Evolutionary conservation across 1,140 invertebrate species (phyloP).

Genomic region (Protaetia brevitarsis): DNA sequence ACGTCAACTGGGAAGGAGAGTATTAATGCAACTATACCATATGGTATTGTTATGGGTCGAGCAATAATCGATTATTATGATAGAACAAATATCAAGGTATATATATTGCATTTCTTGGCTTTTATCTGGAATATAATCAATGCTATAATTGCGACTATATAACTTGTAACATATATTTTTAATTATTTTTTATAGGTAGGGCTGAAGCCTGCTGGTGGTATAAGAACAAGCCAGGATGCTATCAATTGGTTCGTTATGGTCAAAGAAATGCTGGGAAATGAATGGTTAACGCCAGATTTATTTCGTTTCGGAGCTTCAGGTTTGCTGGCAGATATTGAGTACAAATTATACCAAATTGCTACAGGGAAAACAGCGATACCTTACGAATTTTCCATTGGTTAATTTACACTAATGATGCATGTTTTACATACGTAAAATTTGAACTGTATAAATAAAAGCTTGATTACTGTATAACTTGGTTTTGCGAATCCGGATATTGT

Average conservation of each 20-base stretch:
- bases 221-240: conserved; percentile 82
- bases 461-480: no score
- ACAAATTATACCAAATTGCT: conserved; percentile 56
- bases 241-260: conserved; percentile 85
- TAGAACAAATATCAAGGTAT: conserved; percentile 72
- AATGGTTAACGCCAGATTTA: conserved; percentile 78
- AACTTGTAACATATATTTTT: background rate
- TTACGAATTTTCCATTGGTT: conserved; percentile 43
- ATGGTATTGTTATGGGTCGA: conserved; percentile 90
- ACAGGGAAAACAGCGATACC: conserved; percentile 31
- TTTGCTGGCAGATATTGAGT: conserved; percentile 76
- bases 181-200: conserved; percentile 68
- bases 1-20: conserved; percentile 98
- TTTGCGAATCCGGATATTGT: no score
- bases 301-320: conserved; percentile 96
- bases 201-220: conserved; percentile 96
- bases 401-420: background rate
- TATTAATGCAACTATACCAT: conserved; percentile 89
- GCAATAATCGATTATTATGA: conserved; percentile 84
- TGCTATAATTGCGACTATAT: no score
- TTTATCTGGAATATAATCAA: background rate
- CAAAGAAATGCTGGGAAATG: conserved; percentile 78
- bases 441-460: background rate
- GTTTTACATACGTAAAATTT: background rate
- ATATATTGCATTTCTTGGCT: conserved; percentile 12